Evolutionary conservation across 2,888 invertebrate genomes (phyloP).

Genomic region (Hyposoter dolosus): DNA sequence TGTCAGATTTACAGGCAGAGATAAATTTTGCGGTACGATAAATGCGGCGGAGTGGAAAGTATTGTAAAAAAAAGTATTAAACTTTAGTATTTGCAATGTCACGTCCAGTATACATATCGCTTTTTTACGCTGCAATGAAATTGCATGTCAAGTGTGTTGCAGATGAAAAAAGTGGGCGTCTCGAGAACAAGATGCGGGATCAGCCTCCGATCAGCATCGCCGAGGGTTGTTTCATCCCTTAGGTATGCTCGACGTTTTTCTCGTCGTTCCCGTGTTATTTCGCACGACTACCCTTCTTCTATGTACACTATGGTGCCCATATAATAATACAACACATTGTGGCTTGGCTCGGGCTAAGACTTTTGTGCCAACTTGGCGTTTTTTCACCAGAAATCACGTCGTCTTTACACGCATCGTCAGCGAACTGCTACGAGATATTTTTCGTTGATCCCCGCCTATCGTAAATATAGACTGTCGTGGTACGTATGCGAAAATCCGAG

Average conservation of each 20-base stretch:
- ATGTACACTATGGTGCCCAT: conserved; percentile 61
- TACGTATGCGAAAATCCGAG: conserved; percentile 22
- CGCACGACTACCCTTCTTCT: conserved; percentile 76
- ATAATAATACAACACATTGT: conserved; percentile 29
- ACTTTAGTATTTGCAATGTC: conserved; percentile 81
- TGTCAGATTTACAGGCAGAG: neutral
- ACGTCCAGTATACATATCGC: conserved; percentile 72
- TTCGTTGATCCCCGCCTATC: conserved; percentile 36
- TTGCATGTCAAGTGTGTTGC: conserved; percentile 30
- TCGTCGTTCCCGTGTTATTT: conserved; percentile 78
- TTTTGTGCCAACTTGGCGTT: conserved; percentile 52
- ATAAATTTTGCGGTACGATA: conserved; percentile 30
- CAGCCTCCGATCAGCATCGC: conserved; percentile 40
- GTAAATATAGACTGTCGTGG: neutral
- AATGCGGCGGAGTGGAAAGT: conserved; percentile 39
- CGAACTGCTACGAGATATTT: conserved; percentile 42
- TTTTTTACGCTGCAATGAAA: conserved; percentile 36
- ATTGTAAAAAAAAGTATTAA: conserved; percentile 69
- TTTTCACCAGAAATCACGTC: conserved; percentile 77
- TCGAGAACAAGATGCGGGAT: conserved; percentile 61
- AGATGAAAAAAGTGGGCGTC: conserved; percentile 52
- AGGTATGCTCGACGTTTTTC: conserved; percentile 75
- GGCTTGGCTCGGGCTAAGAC: conserved; percentile 46
- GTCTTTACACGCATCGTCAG: conserved; percentile 62
- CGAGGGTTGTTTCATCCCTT: conserved; percentile 68